phyloP scores from a whole-genome alignment of 2,888 invertebrate species.

The Morpho achilles region DNA sequence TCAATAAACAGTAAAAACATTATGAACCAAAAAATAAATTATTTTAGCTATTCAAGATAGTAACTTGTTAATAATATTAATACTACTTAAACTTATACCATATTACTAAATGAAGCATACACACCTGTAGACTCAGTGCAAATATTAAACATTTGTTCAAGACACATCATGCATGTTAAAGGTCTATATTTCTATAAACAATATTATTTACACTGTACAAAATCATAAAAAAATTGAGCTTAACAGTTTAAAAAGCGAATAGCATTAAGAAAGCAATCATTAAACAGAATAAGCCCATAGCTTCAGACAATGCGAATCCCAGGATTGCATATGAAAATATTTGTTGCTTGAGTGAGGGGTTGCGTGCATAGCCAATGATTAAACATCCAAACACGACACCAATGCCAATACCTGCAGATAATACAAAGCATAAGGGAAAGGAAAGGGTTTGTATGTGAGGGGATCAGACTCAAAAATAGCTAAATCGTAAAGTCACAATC shows the following conservation, averaged over 20 bases:
- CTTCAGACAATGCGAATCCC: conserved; percentile 98
- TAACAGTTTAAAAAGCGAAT: conserved; percentile 89
- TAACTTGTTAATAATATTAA: too few relatives aligned
- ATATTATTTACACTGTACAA: conserved; percentile 46
- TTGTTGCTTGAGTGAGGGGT: conserved; percentile 98
- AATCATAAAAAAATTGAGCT: conserved; percentile 36
- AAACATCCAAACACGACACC: conserved; percentile 98
- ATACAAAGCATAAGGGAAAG: conserved; percentile 31
- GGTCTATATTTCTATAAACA: conserved; percentile 11
- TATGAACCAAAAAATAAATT: too few relatives aligned
- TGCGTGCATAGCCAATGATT: conserved; percentile 97
- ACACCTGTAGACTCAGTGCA: too few relatives aligned
- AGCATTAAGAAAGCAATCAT: conserved; percentile 99
- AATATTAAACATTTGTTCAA: too few relatives aligned
- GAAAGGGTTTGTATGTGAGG: too few relatives aligned
- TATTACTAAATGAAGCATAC: too few relatives aligned
- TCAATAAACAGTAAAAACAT: too few relatives aligned
- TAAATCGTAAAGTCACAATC: too few relatives aligned
- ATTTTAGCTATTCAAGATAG: too few relatives aligned
- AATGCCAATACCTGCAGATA: conserved; percentile 93
- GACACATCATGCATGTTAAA: conserved; percentile 13
- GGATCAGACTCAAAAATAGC: too few relatives aligned
- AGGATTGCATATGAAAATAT: conserved; percentile 98
- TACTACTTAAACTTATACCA: too few relatives aligned
- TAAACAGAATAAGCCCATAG: conserved; percentile 99